A percentile compares a stretch with the other conserved stretches of the same genome.
Evolutionary conservation across 2,113 vertebrate genomes (phyloP).

Genomic region (Muscicapa adusta): DNA sequence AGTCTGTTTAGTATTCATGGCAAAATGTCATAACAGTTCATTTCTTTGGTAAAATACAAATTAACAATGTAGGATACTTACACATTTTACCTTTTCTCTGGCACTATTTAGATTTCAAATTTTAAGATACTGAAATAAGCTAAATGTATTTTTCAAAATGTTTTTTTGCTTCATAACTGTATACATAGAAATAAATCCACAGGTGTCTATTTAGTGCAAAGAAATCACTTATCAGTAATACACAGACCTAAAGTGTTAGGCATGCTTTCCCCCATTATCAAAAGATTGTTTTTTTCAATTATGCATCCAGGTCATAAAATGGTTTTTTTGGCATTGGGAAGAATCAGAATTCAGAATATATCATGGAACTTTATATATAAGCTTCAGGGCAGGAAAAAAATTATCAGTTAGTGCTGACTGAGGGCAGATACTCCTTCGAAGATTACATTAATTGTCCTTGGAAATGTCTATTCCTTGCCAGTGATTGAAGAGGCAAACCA

Average conservation of each 20-base stretch:
- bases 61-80: background rate
- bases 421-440: background rate
- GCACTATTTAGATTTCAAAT: background rate
- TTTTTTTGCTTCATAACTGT: background rate
- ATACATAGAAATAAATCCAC: background rate
- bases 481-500: background rate
- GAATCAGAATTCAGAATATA: background rate
- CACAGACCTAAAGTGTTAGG: background rate
- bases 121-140: background rate
- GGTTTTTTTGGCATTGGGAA: rapidly evolving
- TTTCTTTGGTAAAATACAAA: background rate
- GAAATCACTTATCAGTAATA: background rate
- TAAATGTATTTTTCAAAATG: background rate
- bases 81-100: background rate
- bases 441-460: background rate
- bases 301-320: background rate
- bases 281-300: background rate
- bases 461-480: background rate
- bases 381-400: background rate
- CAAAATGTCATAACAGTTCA: background rate
- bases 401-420: background rate
- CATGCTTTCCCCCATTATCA: background rate
- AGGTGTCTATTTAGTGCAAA: background rate
- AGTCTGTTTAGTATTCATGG: background rate
- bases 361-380: background rate